Evolutionary conservation across 2,888 invertebrate species (phyloP), one percentile per base, ranked within the genome.

Genomic region (Epinotia bilunana): DNA sequence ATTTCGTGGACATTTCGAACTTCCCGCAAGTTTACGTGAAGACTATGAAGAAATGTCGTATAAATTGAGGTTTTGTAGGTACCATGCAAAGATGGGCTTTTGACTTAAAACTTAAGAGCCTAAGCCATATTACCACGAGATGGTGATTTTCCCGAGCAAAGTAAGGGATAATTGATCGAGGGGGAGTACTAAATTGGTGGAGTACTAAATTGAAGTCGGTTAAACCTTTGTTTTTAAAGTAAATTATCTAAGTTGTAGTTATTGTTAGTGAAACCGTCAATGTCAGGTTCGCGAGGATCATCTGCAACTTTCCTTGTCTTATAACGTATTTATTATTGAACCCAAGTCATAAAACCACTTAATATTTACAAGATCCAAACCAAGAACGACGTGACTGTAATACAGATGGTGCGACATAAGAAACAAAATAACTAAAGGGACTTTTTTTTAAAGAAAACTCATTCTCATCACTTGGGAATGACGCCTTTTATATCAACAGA

Each of bases 301-400:
- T 43, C 49, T 49, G 16, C 6, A 16, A 49, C 49, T 16, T 69
- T 73, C 53, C 18, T 62, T 57, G 46, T 65, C 46, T 39, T 23
- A 57, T 64, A 46, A 62, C 46, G 58, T 57, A 64, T 70, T 33
- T 58, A 49, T 74, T 58, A 63, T 63, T 53, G 43, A 68, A 68
- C 61, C 39, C 58, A 43, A 68, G 55, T 62, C 16, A 69, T 69
- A 69, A 69, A 64, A 57, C 69, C 69, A 64, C 74, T 70, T 74
- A 63, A 74, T 64, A 69, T 74, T 74, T 69, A 74, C 69, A 70
- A 58, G 63, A 57, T 58, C 58, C 43, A 63, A 69, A 58, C 69
- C 63, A 74, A 74, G 58, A 64, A 33, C 6, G 7, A 49, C 18
- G 74, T 70, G 74, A 58, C 49, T 46, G 13, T 49, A 74, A 74